Evolutionary conservation across 2,113 vertebrate species (phyloP).

Genomic region (Thamnophis sirtalis): DNA sequence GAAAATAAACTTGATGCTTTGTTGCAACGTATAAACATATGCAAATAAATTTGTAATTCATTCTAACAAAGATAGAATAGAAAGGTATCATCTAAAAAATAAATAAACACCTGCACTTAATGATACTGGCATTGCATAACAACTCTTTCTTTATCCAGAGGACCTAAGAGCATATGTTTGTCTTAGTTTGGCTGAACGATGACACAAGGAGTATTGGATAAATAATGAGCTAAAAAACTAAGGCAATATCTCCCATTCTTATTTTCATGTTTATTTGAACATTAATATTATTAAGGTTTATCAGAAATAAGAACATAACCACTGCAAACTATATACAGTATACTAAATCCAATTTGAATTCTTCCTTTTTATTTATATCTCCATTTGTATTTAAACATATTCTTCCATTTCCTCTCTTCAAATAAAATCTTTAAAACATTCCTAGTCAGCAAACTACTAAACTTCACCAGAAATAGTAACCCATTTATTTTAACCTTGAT

Average conservation of each 20-base stretch:
- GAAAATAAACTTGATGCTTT: neutral
- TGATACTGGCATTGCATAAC: neutral
- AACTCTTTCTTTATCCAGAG: neutral
- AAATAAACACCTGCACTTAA: neutral
- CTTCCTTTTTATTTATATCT: neutral
- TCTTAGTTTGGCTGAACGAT: neutral
- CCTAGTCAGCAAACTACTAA: neutral
- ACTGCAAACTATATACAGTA: neutral
- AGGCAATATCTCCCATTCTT: neutral
- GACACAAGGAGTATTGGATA: neutral
- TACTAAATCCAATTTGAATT: neutral
- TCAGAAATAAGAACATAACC: neutral
- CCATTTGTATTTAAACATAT: neutral
- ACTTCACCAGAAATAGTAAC: neutral
- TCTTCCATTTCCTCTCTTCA: neutral
- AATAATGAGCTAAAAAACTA: neutral
- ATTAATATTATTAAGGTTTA: neutral
- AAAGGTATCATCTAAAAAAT: neutral
- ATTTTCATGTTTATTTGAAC: neutral
- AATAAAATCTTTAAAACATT: neutral
- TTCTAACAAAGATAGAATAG: neutral
- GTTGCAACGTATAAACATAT: neutral
- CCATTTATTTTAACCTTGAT: neutral
- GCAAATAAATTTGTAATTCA: neutral
- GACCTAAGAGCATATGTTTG: neutral